These are phyloP conservation scores for Centroberyx gerrardi DNA, from an alignment of 2,797 vertebrate species.

Conservation along the genomic window DNA sequence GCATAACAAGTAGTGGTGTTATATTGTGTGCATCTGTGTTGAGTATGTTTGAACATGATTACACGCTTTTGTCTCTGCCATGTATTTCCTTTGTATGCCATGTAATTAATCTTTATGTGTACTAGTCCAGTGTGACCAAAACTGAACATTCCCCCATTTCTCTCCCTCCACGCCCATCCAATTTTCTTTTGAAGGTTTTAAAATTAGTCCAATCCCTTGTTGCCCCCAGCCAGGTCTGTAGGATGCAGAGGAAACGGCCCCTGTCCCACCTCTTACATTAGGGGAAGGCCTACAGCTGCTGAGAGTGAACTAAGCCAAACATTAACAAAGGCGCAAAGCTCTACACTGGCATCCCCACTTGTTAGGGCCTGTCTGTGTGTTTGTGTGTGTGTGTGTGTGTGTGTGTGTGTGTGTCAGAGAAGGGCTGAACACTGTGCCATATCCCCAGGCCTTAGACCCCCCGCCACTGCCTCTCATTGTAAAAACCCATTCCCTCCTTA, in stretches of 20 bases:
- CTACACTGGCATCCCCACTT: constrained; percentile 41
- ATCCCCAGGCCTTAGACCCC: constrained; percentile 50
- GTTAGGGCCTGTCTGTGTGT: constrained; percentile 41
- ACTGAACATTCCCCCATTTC: constrained; percentile 45
- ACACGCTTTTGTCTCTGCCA: neutral
- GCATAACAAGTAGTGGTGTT: too few relatives aligned
- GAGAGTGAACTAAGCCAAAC: constrained; percentile 52
- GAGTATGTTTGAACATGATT: too few relatives aligned
- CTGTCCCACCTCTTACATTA: constrained; percentile 44
- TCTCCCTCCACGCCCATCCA: constrained; percentile 55
- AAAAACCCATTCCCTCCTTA: constrained; percentile 59
- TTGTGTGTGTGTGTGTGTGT: constrained; percentile 6
- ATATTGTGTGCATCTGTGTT: too few relatives aligned
- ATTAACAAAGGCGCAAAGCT: constrained; percentile 57
- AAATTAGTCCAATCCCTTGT: constrained; percentile 59
- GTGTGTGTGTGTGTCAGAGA: constrained; percentile 8
- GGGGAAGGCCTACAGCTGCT: constrained; percentile 54
- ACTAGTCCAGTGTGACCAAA: constrained; percentile 47
- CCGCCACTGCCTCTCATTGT: constrained; percentile 41
- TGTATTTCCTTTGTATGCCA: constrained; percentile 31
- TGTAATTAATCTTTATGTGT: constrained; percentile 58
- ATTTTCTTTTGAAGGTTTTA: constrained; percentile 58
- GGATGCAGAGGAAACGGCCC: constrained; percentile 35
- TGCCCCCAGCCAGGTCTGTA: constrained; percentile 46
- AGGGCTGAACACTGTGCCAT: constrained; percentile 33